Conservation (phyloP, 2,888 invertebrate genomes). For the Sericinus montela region DNA sequence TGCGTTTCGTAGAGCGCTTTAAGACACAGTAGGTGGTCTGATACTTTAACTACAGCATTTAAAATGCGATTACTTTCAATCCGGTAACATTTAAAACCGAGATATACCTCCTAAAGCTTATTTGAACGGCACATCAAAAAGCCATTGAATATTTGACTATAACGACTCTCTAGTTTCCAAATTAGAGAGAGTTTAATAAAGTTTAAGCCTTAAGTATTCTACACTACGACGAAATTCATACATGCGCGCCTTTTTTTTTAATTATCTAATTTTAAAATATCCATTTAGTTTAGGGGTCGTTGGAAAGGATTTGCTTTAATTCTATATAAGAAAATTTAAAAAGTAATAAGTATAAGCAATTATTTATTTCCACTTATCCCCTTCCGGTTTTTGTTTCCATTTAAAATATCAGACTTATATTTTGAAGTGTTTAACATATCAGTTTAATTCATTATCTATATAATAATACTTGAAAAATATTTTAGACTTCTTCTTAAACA, state of each 20-base stretch:
- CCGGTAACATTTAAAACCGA: conserved; percentile 34
- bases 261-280: conserved; percentile 40
- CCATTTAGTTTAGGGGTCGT: conserved; percentile 2
- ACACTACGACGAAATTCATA: conserved; percentile 25
- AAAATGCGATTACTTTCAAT: conserved; percentile 25
- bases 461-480: too few relatives aligned
- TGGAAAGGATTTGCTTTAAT: conserved; percentile 9
- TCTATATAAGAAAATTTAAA: conserved; percentile 15
- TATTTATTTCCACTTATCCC: conserved; percentile 2
- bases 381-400: too few relatives aligned
- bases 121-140: conserved; percentile 40
- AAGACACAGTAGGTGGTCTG: conserved; percentile 18
- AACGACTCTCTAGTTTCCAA: conserved; percentile 50
- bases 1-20: conserved; percentile 6
- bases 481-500: too few relatives aligned
- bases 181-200: conserved; percentile 54
- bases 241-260: conserved; percentile 32
- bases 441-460: too few relatives aligned
- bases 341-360: conserved; percentile 9
- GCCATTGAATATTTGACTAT: conserved; percentile 55
- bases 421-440: too few relatives aligned
- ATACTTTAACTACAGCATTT: conserved; percentile 19
- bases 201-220: conserved; percentile 34
- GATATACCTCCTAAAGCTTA: conserved; percentile 65
- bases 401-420: too few relatives aligned